phyloP scores from a whole-genome alignment of 2,888 invertebrate species.

The Volucella bombylans region DNA sequence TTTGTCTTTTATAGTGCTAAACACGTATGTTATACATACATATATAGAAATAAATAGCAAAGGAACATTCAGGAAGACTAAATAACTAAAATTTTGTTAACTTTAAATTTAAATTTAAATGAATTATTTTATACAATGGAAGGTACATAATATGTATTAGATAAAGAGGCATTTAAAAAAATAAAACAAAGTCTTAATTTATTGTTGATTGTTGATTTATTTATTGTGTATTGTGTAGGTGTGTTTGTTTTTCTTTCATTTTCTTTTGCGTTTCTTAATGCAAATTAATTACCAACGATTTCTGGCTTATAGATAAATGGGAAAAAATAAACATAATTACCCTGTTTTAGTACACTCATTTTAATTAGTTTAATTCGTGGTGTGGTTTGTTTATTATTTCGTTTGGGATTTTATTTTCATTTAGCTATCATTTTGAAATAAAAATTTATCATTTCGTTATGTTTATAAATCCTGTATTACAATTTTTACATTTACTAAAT shows the following conservation, averaged over 20 bases:
- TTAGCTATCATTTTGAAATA: constrained; percentile 6
- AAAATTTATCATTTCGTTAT: constrained; percentile 21
- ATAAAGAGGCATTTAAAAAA: background rate
- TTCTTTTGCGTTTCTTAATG: background rate
- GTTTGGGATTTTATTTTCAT: constrained; percentile 28
- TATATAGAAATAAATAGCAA: background rate
- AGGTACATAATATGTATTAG: background rate
- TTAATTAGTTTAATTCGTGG: constrained; percentile 41
- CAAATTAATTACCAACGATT: constrained; percentile 36
- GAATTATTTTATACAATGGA: constrained; percentile 36
- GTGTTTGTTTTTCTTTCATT: constrained; percentile 27
- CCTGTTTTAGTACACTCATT: constrained; percentile 62
- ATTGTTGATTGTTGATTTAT: background rate
- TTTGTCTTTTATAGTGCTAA: background rate
- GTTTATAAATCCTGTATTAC: constrained; percentile 2
- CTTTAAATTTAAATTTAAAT: constrained; percentile 2
- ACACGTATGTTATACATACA: background rate
- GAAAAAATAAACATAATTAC: constrained; percentile 41
- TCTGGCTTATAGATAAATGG: constrained; percentile 20
- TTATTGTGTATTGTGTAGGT: background rate
- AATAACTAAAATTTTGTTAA: constrained; percentile 24
- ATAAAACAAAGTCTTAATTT: background rate
- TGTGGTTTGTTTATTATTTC: constrained; percentile 34
- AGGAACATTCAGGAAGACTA: constrained; percentile 45
- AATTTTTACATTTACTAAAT: constrained; percentile 20